Conservation (phyloP, 2,888 invertebrate genomes). For the Fragum whitleyi region DNA sequence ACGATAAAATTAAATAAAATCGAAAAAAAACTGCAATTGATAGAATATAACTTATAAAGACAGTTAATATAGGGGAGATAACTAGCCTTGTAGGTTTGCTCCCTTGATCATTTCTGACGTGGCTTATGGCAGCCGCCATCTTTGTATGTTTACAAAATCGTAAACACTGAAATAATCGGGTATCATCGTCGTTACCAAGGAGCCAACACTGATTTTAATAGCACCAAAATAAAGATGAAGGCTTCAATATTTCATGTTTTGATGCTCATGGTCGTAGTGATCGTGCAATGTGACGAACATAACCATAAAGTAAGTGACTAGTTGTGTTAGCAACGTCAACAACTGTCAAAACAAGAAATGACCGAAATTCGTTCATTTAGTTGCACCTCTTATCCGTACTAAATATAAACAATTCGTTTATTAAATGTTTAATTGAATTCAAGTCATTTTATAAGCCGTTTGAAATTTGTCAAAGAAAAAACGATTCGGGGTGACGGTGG, state of each 20-base stretch:
- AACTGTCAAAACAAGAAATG: constrained; percentile 30
- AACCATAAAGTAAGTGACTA: constrained; percentile 90
- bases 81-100: background rate
- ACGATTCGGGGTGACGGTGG: too few species aligned
- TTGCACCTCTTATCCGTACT: too few species aligned
- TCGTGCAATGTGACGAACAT: constrained; percentile 90
- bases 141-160: constrained; percentile 47
- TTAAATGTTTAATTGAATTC: too few species aligned
- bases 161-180: constrained; percentile 26
- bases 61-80: too few species aligned
- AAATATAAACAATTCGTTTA: too few species aligned
- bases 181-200: constrained; percentile 25
- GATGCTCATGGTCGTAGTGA: constrained; percentile 56
- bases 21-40: too few species aligned
- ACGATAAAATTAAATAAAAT: too few species aligned
- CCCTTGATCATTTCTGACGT: constrained; percentile 73
- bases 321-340: constrained; percentile 55
- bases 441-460: too few species aligned
- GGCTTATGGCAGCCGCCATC: constrained; percentile 82
- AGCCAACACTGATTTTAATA: background rate
- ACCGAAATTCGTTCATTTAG: background rate
- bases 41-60: too few species aligned
- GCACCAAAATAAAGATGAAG: constrained; percentile 61
- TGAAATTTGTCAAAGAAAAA: too few species aligned
- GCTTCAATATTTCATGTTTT: constrained; percentile 46